phyloP scores from a whole-genome alignment of 1,140 invertebrate genomes.

The Neuroterus valhalla region DNA sequence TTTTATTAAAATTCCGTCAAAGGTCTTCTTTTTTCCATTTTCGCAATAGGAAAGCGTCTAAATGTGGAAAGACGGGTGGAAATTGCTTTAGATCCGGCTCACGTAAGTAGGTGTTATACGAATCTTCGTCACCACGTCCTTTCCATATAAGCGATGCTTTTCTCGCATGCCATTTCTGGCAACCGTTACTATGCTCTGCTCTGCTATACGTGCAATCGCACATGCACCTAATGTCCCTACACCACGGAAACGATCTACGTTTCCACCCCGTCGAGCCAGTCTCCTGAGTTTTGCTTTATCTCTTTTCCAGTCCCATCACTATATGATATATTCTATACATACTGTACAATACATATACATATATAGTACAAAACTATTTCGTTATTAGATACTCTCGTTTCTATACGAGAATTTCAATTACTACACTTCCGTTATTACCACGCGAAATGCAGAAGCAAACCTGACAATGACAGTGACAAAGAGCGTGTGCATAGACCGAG shows the following conservation, averaged over 20 bases:
- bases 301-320: not conserved
- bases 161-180: conserved; percentile 47
- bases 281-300: conserved; percentile 7
- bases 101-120: conserved; percentile 24
- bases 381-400: not conserved
- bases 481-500: not conserved
- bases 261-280: not conserved
- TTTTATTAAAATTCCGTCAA: not conserved
- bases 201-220: conserved; percentile 44
- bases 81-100: conserved; percentile 28
- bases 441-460: not conserved
- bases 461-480: conserved; percentile 28
- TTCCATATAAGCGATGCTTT: conserved; percentile 48
- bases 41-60: not conserved
- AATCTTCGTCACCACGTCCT: conserved; percentile 14
- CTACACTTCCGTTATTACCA: conserved; percentile 16
- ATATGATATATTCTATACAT: no score
- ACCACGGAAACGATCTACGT: not conserved
- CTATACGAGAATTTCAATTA: conserved; percentile 26
- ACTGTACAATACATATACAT: not conserved
- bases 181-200: conserved; percentile 48
- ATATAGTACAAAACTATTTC: not conserved
- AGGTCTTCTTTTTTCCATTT: not conserved
- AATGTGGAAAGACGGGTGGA: conserved; percentile 19
- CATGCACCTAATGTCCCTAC: conserved; percentile 49